phyloP scores from a whole-genome alignment of 2,888 invertebrate species.

The Zygaena filipendulae region DNA sequence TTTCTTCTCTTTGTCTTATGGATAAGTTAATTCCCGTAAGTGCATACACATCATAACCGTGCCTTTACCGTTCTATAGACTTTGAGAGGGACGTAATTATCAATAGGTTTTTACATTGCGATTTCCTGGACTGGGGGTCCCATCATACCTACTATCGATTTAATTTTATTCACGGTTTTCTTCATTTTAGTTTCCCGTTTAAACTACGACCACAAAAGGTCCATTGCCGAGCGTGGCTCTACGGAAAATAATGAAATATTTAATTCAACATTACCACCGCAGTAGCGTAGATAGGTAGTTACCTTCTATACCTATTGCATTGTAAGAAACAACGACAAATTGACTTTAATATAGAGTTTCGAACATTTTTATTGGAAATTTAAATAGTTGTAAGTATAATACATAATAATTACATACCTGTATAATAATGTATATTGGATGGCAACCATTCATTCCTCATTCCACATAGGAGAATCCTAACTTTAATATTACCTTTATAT shows the following conservation, averaged over 20 bases:
- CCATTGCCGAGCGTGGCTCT: too few species aligned
- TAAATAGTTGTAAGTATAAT: neutral
- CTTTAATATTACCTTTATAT: too few species aligned
- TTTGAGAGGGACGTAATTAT: conserved; percentile 68
- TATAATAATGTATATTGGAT: too few species aligned
- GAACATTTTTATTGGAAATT: conserved; percentile 25
- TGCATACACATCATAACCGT: conserved; percentile 69
- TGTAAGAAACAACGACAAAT: conserved; percentile 55
- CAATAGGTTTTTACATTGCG: conserved; percentile 59
- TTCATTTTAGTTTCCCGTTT: too few species aligned
- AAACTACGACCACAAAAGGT: too few species aligned
- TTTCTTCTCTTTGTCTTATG: conserved; percentile 60
- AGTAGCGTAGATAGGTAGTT: conserved; percentile 57
- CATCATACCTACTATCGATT: conserved; percentile 45
- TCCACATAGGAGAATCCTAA: too few species aligned
- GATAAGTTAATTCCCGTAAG: conserved; percentile 59
- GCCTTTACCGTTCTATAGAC: conserved; percentile 69
- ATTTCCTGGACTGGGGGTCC: conserved; percentile 40
- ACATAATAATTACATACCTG: too few species aligned
- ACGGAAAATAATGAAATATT: too few species aligned
- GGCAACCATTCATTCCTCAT: too few species aligned
- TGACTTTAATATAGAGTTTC: conserved; percentile 34
- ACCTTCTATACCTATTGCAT: too few species aligned
- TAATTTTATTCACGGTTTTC: too few species aligned
- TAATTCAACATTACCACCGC: too few species aligned